Base-by-base conservation (phyloP, 2,888 invertebrate genomes). In the Incurvaria masculella region DNA sequence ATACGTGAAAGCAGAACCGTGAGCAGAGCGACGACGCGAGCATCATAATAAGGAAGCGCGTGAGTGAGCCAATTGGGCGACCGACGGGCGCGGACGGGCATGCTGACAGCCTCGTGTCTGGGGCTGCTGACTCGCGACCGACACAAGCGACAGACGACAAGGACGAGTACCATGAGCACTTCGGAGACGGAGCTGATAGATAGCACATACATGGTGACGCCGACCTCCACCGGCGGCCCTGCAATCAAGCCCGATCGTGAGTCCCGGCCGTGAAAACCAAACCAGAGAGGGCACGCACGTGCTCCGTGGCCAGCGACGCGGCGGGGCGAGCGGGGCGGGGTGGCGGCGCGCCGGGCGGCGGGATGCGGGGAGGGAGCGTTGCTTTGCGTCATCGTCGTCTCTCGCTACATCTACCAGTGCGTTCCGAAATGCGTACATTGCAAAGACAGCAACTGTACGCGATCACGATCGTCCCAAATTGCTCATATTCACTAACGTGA, bases 101-200 rank as follows among this genome's bases (percentile, higher is more conserved):
- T 52, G 52, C 52, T 52, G 49, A 49, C 52, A 76, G 75, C 76
- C 76, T 74, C 75, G 76, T 76, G 61, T 72, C 75, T 78, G 66
- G 75, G 76, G 76, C 76, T 75, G 76, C 74, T 78, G 75, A 74
- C 71, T 72, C 74, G 70, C 65, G 69, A 68, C 70, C 72, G 71
- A 71, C 71, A 62, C 70, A 72, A 71, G 70, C 69, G 68, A 65
- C 65, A 69, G 72, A 75, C 81, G 81, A 70, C 65, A 68, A 63
- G 64, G 68, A 66, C 72, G 76, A 75, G 76, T 90, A 95, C 95
- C 95, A 95, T 96, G 86, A 94, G 89, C 81, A 95, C 95, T 88
- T 96, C 96, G 81, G 94, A 95, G 81, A 96, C 92, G 80, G 94
- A 94, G 85, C 94, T 93, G 88, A 96, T 96, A 84, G 93, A 93